A percentile compares a stretch with the other conserved stretches of the same genome.
phyloP scores from a whole-genome alignment of 2,113 vertebrate genomes.

The Plectropomus leopardus region DNA sequence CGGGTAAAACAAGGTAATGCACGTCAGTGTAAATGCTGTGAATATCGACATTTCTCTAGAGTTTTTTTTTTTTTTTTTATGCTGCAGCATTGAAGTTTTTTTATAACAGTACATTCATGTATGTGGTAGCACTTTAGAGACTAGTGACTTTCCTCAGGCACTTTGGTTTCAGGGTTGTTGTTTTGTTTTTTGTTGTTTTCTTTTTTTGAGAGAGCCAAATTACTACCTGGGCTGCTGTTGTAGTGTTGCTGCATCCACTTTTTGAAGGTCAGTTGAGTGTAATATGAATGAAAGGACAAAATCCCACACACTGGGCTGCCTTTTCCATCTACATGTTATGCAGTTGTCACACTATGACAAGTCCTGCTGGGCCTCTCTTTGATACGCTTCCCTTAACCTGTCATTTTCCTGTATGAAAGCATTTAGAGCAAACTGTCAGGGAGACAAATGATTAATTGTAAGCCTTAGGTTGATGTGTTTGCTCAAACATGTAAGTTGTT shows the following conservation, averaged over 20 bases:
- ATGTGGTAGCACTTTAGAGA: background rate
- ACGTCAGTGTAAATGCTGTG: background rate
- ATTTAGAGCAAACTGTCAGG: constrained; percentile 28
- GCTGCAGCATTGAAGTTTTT: background rate
- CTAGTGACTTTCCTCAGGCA: background rate
- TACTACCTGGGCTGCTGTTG: constrained; percentile 31
- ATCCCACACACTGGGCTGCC: constrained; percentile 13
- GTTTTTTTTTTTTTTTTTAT: background rate
- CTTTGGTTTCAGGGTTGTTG: background rate
- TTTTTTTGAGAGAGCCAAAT: constrained; percentile 19
- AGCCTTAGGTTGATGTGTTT: constrained; percentile 5
- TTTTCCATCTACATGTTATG: constrained; percentile 29
- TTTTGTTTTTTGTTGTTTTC: background rate
- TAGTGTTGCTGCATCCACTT: constrained; percentile 20
- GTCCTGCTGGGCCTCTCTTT: constrained; percentile 34
- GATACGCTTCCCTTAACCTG: constrained; percentile 35
- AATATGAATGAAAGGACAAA: constrained; percentile 29
- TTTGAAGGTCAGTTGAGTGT: constrained; percentile 35
- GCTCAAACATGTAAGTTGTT: background rate
- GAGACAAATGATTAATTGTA: constrained; percentile 20
- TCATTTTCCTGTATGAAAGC: constrained; percentile 44
- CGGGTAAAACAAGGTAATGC: constrained; percentile 81
- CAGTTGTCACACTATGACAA: constrained; percentile 42
- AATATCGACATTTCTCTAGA: background rate
- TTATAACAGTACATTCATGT: background rate